Evolutionary conservation across 2,888 invertebrate genomes (phyloP), one percentile per base, ranked within the genome.

Genomic region (Ommatoiulus sabulosus): DNA sequence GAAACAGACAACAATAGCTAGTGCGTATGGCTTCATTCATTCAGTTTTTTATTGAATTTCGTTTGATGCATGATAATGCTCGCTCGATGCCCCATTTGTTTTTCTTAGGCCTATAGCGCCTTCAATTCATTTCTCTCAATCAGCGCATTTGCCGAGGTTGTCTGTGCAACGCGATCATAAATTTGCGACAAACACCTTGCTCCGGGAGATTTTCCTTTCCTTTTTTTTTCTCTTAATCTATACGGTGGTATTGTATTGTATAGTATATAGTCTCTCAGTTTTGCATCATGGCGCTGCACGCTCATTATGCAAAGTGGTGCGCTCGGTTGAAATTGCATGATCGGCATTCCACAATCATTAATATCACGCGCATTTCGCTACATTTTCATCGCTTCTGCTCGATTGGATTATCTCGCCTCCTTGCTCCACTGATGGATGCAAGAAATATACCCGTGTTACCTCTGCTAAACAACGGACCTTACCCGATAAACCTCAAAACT

Each of bases 121-220:
- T 80, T 80, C 80, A 80, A 80, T 80, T 80, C 80, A 80, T 80
- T 80, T 80, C 80, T 80, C 80, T 80, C 80, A 80, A 80, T 80
- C 80, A 80, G 80, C 80, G 24, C 80, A 80, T 80, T 80, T 80
- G 80, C 80, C 80, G 35, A 80, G 80, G 80, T 35, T 80, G 80
- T 80, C 80, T 80, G 24, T 80, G 80, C 80, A 80, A 80, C 80
- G 80, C 35, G 80, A 80, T 80, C 80, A 80, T 80, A 80, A 80
- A 80, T 80, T 80, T 35, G 35, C 80, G 80, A 80, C 80, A 80
- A 80, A 35, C 80, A 80, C 80, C 80, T 80, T 80, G 80, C 80
- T 80, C 80, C 80, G 35, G 80, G 80, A 80, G 80, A 80, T 80
- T 35, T 80, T 35, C 35, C 20, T 10, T 80, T 52, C 46, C 24